Percentiles rank a stretch among this genome's conserved stretches.
These are phyloP conservation scores for Pygoscelis adeliae DNA, from an alignment of 2,113 vertebrate genomes.

Conservation along the genomic window DNA sequence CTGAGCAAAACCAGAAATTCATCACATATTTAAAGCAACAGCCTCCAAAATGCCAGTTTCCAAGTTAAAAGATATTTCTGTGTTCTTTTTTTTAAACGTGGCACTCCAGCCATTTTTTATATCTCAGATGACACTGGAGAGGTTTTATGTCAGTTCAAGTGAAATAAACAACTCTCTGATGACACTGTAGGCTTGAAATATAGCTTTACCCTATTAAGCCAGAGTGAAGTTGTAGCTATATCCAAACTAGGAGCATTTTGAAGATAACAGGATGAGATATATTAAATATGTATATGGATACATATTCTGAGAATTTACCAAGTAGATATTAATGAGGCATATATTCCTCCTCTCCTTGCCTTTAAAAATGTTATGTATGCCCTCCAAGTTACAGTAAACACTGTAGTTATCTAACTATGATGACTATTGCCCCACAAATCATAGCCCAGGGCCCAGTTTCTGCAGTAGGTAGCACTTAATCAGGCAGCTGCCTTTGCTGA, in stretches of 20 bases:
- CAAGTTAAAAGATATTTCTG: background rate
- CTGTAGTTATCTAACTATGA: background rate
- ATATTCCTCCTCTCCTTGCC: background rate
- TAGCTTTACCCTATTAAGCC: background rate
- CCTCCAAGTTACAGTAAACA: background rate
- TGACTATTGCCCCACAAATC: background rate
- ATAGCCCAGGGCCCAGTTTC: background rate
- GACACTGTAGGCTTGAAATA: background rate
- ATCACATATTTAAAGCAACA: background rate
- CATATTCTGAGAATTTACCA: background rate
- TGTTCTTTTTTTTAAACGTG: background rate
- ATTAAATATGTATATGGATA: background rate
- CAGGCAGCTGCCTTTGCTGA: conserved; percentile 43
- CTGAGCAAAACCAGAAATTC: background rate
- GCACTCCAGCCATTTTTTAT: background rate
- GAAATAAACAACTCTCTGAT: conserved; percentile 29
- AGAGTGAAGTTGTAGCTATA: background rate
- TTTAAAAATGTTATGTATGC: background rate
- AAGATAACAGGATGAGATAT: conserved; percentile 2
- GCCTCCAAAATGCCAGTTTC: background rate
- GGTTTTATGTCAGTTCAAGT: background rate
- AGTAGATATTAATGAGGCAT: background rate
- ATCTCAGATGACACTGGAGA: background rate
- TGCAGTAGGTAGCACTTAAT: background rate
- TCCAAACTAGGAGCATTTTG: background rate